Conservation (phyloP, 2,113 vertebrate species). For the Onychostoma macrolepis region DNA sequence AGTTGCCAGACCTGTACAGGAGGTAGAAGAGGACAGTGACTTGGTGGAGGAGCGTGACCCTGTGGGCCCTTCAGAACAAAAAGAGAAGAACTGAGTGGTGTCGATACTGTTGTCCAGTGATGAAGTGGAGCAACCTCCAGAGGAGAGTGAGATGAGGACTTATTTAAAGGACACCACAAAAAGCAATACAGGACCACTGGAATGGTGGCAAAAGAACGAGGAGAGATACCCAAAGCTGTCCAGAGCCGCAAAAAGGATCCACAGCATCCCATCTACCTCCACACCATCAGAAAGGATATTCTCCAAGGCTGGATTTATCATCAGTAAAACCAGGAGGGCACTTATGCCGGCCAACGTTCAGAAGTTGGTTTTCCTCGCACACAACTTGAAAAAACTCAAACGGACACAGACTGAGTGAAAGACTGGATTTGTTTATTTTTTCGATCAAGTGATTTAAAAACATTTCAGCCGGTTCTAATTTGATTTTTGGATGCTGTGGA, state of each 20-base stretch:
- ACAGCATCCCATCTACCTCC: background rate
- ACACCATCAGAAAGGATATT: background rate
- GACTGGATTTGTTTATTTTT: no score
- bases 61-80: background rate
- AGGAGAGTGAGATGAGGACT: background rate
- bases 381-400: background rate
- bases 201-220: background rate
- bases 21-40: background rate
- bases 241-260: background rate
- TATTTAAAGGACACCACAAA: background rate
- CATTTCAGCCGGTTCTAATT: background rate
- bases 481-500: background rate
- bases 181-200: background rate
- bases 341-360: background rate
- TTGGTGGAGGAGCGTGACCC: no score
- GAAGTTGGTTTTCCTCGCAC: background rate
- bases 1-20: conserved; percentile 10
- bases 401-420: background rate
- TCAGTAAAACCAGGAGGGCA: background rate
- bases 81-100: background rate
- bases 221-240: background rate
- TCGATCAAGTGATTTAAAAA: background rate
- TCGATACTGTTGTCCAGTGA: background rate
- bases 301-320: conserved; percentile 1
- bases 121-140: background rate